A percentile compares a stretch with the other conserved stretches of the same genome.
phyloP scores from a whole-genome alignment of 2,113 vertebrate species.

The Azemiops feae region DNA sequence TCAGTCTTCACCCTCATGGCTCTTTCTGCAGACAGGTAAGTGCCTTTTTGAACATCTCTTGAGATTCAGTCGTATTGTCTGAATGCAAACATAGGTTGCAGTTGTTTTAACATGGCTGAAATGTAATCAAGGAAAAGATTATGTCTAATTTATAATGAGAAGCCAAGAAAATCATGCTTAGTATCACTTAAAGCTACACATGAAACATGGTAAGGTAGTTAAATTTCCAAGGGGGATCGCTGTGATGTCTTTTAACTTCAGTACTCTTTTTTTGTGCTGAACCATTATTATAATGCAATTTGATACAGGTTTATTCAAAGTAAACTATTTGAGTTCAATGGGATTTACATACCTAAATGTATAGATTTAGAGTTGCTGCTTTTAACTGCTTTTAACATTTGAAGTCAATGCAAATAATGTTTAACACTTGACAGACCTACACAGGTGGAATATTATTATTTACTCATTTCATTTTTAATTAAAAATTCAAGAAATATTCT shows the following conservation, averaged over 20 bases:
- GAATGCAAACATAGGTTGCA: background rate
- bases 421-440: background rate
- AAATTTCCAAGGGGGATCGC: background rate
- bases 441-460: background rate
- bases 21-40: constrained; percentile 95
- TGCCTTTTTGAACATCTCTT: constrained; percentile 20
- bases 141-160: constrained; percentile 41
- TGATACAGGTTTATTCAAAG: background rate
- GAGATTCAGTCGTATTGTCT: background rate
- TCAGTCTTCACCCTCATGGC: constrained; percentile 97
- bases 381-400: constrained; percentile 25
- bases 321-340: background rate
- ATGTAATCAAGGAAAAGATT: constrained; percentile 26
- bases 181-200: background rate
- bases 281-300: background rate
- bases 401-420: constrained; percentile 8
- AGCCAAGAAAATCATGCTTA: constrained; percentile 32
- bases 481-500: background rate
- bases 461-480: background rate
- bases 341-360: background rate
- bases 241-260: background rate
- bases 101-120: constrained; percentile 6
- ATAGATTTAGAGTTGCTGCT: background rate
- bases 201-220: background rate
- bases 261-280: background rate